Base-by-base conservation (phyloP, 2,888 invertebrate species). In the Volucella inanis region DNA sequence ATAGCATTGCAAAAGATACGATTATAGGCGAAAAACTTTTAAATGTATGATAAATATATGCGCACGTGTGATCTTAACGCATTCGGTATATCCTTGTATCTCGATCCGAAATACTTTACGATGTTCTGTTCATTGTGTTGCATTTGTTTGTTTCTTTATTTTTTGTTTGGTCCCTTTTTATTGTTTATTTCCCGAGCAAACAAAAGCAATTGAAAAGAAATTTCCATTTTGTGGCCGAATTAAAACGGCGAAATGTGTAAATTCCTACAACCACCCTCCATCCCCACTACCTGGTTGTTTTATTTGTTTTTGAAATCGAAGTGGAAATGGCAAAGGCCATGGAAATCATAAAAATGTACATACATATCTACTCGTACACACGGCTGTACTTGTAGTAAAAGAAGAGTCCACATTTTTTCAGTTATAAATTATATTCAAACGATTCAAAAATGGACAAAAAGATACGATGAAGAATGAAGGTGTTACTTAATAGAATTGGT, bases 161-260 rank as follows among this genome's bases (percentile, higher is more conserved):
- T 14, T 57, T 14, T 38, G 57, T 14, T 57, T 39, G 39, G 38
- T n/a, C 31, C 15, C 41, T 39, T 70, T 31, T 22, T 14, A 41
- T n/a, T 41, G 10, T 41, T 59, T 18, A 43, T 22, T 55, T 54
- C 22, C 22, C 12, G 14, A 18, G 12, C 67, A 57, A 55, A 68
- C 55, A 71, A 59, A 15, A 12, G 31, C 54, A 54, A 47, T 72
- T 39, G 9, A 14, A 10, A 4, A 62, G 54, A 72, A 54, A 45
- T 57, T 68, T 61, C 18, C 45, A 43, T 50, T 47, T 61, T 68
- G 43, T 47, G 52, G 59, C 38, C 31, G 38, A 76, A 76, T 65
- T 57, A 41, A 57, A 50, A 31, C 31, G 15, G 15, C 12, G 43
- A 67, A 61, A 54, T 62, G 62, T 77, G 68, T 62, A 77, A 77